These are phyloP conservation scores for Meles meles DNA, from an alignment of 2,113 vertebrate species.

Conservation along the genomic window DNA sequence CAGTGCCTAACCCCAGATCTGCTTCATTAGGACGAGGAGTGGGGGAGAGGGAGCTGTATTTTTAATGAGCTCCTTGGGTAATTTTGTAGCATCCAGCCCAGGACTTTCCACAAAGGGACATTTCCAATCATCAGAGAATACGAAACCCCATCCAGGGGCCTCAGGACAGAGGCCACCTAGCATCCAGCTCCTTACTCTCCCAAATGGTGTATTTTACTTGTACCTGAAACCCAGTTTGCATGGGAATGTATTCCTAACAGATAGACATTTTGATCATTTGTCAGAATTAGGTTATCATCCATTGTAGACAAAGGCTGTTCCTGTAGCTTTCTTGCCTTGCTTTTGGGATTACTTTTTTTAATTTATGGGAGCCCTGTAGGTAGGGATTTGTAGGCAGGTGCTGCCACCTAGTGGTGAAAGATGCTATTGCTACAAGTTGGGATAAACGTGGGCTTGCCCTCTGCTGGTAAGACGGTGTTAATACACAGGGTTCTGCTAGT, in stretches of 20 bases:
- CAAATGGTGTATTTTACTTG: background rate
- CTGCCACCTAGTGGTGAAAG: conserved; percentile 48
- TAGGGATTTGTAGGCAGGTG: background rate
- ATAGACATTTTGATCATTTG: background rate
- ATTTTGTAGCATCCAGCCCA: background rate
- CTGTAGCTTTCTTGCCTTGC: background rate
- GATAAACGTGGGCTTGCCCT: background rate
- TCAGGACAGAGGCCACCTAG: background rate
- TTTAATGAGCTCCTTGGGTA: background rate
- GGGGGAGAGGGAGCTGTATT: background rate
- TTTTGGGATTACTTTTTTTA: background rate
- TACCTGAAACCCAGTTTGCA: background rate
- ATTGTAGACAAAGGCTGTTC: background rate
- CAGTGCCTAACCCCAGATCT: too few relatives aligned
- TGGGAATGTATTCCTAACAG: background rate
- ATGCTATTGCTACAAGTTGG: background rate
- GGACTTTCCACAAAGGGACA: background rate
- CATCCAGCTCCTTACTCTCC: background rate
- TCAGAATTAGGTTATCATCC: background rate
- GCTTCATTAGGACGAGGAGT: background rate
- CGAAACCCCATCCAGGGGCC: background rate
- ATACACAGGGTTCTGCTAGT: accelerated
- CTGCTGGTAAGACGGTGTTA: background rate
- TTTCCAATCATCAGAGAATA: background rate
- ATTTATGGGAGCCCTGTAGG: background rate